Base-by-base conservation (phyloP, 2,888 invertebrate species). In the Brenthis ino region DNA sequence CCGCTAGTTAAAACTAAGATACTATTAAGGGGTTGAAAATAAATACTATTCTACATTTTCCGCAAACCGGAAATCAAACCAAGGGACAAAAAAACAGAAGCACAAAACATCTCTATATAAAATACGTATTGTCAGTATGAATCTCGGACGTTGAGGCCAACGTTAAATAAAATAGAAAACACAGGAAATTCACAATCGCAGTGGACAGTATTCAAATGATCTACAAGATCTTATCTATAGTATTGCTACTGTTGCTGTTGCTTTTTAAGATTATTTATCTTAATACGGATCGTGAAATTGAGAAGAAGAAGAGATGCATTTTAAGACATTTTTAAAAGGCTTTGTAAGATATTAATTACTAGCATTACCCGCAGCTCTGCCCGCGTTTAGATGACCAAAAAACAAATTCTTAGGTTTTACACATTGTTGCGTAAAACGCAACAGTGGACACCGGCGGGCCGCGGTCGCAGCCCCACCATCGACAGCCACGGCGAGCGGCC, bases 121-220 rank as follows among this genome's bases (percentile, higher is more conserved):
- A 48, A 57, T 16, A 48, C 13, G 28, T 48, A 58, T 28, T 47
- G 57, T 48, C 58, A 58, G 48, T n/a, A 48, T 48, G 6, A 48
- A 48, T 48, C 58, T 58, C 48, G 28, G 58, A 48, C n/a, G 58
- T 48, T 58, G 58, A 48, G 58, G 58, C 47, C 24, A 48, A 48
- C 48, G 58, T 48, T n/a, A n/a, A 12, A 58, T 11, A 58, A 48
- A 58, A 28, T 58, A 11, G 48, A n/a, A 58, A 28, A 28, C n/a
- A 58, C 24, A 58, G 48, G 48, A 37, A 28, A 28, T n/a, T 58
- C 20, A 20, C 28, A 28, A 48, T 24, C 20, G 24, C 47, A n/a
- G 58, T n/a, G 8, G 24, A 28, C 48, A 1, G 28, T 58, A 48
- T 48, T 58, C 24, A 48, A 48, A 5, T 28, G 12, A 28, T 28